Percentiles rank a stretch among this genome's conserved stretches.
These are phyloP conservation scores for Lanius collurio DNA, from an alignment of 2,113 vertebrate genomes.

Conservation along the genomic window DNA sequence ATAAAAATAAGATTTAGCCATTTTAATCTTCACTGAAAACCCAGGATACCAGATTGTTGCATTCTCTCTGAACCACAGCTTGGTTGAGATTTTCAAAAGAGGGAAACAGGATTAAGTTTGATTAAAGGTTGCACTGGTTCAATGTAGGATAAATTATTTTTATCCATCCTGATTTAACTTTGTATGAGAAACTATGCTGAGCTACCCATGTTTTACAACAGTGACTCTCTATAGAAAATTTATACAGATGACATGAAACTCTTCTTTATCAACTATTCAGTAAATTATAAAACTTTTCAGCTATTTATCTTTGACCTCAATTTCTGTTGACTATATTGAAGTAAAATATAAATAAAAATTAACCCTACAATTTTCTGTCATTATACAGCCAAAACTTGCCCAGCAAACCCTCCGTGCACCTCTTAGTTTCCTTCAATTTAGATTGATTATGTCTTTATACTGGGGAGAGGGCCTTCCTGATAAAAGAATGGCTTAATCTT, in stretches of 20 bases:
- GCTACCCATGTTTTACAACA: neutral
- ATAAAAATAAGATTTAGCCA: neutral
- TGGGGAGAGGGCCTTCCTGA: constrained; percentile 48
- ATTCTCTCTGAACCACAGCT: constrained; percentile 36
- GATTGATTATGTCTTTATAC: constrained; percentile 68
- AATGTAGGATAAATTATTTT: constrained; percentile 39
- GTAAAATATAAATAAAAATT: constrained; percentile 7
- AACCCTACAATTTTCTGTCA: neutral
- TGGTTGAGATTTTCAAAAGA: neutral
- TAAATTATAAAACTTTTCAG: constrained; percentile 26
- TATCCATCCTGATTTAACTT: constrained; percentile 30
- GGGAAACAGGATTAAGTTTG: constrained; percentile 50
- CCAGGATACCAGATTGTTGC: constrained; percentile 16
- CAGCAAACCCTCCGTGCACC: neutral
- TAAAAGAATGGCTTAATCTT: constrained; percentile 73
- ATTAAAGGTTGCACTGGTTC: constrained; percentile 13
- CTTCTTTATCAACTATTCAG: neutral
- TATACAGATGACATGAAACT: neutral
- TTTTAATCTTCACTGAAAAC: constrained; percentile 36
- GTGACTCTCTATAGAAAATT: neutral
- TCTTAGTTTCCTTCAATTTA: constrained; percentile 53
- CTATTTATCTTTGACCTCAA: neutral
- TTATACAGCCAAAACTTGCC: neutral
- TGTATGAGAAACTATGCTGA: neutral
- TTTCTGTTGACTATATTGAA: neutral